Evolutionary conservation across 2,888 invertebrate species (phyloP).

Genomic region (Euphydryas editha): DNA sequence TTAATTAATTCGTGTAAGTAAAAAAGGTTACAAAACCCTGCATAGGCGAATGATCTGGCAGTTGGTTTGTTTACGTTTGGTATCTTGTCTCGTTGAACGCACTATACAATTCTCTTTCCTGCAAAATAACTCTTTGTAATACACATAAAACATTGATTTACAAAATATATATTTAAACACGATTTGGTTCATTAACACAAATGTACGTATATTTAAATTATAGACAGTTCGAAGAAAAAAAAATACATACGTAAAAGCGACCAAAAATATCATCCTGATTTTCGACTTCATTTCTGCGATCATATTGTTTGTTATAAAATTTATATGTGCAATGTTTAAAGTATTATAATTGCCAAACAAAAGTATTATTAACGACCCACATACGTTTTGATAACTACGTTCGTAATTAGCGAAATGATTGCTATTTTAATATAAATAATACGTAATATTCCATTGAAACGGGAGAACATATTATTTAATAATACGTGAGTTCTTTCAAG

Average conservation of each 20-base stretch:
- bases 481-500: background rate
- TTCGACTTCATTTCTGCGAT: background rate
- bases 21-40: no score
- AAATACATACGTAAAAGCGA: background rate
- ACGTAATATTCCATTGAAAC: constrained; percentile 1
- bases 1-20: no score
- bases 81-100: no score
- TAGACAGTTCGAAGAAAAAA: no score
- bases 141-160: no score
- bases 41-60: no score
- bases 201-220: no score
- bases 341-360: constrained; percentile 1
- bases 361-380: constrained; percentile 4
- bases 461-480: background rate
- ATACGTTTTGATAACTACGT: constrained; percentile 2
- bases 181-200: no score
- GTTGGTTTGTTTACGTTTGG: no score
- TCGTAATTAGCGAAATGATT: constrained; percentile 1
- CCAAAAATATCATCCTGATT: background rate
- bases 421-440: constrained; percentile 1
- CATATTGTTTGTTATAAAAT: background rate
- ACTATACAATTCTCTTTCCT: no score
- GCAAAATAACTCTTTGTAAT: no score
- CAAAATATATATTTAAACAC: no score
- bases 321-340: background rate